phyloP scores from a whole-genome alignment of 2,113 vertebrate genomes.

The Agapornis roseicollis region DNA sequence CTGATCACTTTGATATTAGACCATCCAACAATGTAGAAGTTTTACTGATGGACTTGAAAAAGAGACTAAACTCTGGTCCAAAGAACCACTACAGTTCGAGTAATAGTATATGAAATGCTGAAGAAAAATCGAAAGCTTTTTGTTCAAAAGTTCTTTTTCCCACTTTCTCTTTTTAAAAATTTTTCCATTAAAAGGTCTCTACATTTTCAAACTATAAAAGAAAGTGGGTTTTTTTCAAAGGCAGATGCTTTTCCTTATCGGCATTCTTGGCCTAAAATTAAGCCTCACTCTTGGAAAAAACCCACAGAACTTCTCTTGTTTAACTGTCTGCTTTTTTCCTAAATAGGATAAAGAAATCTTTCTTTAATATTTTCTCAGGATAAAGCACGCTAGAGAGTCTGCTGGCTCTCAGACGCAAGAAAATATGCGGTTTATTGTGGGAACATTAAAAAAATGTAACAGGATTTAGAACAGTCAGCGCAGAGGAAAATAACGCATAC shows the following conservation, averaged over 20 bases:
- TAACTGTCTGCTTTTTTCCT: not conserved
- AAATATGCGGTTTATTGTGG: conserved; percentile 7
- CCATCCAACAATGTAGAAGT: not conserved
- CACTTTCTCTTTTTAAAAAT: not conserved
- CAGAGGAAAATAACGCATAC: conserved; percentile 2
- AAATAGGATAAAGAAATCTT: not conserved
- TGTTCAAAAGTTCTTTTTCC: not conserved
- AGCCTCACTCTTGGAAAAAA: not conserved
- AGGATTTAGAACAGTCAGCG: not conserved
- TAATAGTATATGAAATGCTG: not conserved
- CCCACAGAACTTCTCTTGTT: not conserved
- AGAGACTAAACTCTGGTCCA: not conserved
- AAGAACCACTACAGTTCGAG: not conserved
- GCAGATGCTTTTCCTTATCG: not conserved
- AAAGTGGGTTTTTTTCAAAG: not conserved
- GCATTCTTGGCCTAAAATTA: not conserved
- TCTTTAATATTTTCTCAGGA: conserved; percentile 18
- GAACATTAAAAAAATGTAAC: not conserved
- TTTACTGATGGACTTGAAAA: not conserved
- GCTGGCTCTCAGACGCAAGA: not conserved
- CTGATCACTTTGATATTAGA: not conserved
- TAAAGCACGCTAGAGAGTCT: not conserved
- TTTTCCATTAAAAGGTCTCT: not conserved
- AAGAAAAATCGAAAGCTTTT: not conserved
- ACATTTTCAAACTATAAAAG: not conserved